Conservation (phyloP, 2,888 invertebrate species). For the Hyles lineata region DNA sequence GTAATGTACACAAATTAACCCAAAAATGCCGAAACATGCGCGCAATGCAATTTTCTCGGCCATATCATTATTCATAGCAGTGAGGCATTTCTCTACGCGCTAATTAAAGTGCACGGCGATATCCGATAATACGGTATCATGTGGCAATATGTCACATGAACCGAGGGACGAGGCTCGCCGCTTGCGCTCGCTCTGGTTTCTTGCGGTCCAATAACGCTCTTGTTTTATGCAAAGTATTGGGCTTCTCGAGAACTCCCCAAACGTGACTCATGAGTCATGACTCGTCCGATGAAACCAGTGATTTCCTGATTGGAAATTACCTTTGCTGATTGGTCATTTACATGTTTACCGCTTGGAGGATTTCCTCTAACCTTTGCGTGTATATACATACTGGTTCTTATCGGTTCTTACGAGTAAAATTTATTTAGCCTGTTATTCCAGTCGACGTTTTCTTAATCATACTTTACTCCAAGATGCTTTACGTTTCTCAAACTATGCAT, state of each 20-base stretch:
- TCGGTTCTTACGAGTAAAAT: background rate
- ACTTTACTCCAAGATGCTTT: background rate
- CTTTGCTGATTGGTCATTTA: slow-evolving; percentile 18
- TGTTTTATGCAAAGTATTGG: slow-evolving; percentile 37
- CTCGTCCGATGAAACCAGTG: background rate
- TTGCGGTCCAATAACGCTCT: slow-evolving; percentile 63
- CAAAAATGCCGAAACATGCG: background rate
- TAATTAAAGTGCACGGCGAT: slow-evolving; percentile 70
- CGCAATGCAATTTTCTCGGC: background rate
- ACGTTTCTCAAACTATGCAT: background rate
- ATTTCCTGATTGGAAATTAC: slow-evolving; percentile 25
- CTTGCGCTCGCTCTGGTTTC: slow-evolving; percentile 59
- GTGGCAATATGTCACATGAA: slow-evolving; percentile 73
- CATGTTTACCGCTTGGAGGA: slow-evolving; percentile 11
- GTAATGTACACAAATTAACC: background rate
- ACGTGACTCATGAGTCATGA: slow-evolving; percentile 1
- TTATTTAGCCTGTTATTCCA: background rate
- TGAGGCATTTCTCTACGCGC: slow-evolving; percentile 59
- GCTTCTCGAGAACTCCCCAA: background rate
- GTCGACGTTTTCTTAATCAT: background rate
- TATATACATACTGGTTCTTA: background rate
- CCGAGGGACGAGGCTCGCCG: slow-evolving; percentile 53
- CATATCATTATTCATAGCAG: slow-evolving; percentile 20
- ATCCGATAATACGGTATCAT: slow-evolving; percentile 70
- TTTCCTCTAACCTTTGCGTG: slow-evolving; percentile 18